A percentile compares a stretch with the other conserved stretches of the same genome.
phyloP scores from a whole-genome alignment of 2,113 vertebrate genomes.

The Cynocephalus volans region DNA sequence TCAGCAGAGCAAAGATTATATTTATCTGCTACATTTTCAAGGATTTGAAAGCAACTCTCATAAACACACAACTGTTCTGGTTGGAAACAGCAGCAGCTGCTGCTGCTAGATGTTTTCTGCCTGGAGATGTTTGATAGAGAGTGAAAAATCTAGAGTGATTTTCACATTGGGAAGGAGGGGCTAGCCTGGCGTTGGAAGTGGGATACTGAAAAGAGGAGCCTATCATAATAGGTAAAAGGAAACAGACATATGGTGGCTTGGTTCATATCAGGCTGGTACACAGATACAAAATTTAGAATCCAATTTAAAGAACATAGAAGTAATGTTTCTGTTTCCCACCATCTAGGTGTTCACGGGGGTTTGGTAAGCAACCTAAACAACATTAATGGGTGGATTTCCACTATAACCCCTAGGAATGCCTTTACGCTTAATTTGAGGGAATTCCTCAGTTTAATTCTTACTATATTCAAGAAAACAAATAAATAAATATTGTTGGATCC shows the following conservation, averaged over 20 bases:
- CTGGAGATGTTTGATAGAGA: neutral
- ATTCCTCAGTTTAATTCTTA: neutral
- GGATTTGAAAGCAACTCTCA: neutral
- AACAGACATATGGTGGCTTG: neutral
- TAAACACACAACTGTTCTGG: neutral
- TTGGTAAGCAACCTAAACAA: neutral
- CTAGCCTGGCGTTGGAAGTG: neutral
- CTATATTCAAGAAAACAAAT: neutral
- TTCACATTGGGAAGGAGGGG: neutral
- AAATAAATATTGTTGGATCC: neutral
- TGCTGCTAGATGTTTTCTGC: conserved; percentile 35
- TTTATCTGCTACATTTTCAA: conserved; percentile 50
- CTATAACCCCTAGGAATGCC: neutral
- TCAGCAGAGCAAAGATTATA: conserved; percentile 60
- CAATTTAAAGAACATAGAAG: neutral
- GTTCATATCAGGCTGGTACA: neutral
- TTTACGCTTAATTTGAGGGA: neutral
- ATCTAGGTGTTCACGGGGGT: neutral
- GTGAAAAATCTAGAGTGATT: neutral
- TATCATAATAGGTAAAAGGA: neutral
- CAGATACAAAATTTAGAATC: neutral
- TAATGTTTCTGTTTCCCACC: too few relatives aligned
- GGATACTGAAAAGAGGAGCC: neutral
- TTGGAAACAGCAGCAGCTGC: neutral
- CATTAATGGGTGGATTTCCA: neutral